These are phyloP conservation scores for Lagodon rhomboides DNA, from an alignment of 2,797 vertebrate genomes.

Conservation along the genomic window DNA sequence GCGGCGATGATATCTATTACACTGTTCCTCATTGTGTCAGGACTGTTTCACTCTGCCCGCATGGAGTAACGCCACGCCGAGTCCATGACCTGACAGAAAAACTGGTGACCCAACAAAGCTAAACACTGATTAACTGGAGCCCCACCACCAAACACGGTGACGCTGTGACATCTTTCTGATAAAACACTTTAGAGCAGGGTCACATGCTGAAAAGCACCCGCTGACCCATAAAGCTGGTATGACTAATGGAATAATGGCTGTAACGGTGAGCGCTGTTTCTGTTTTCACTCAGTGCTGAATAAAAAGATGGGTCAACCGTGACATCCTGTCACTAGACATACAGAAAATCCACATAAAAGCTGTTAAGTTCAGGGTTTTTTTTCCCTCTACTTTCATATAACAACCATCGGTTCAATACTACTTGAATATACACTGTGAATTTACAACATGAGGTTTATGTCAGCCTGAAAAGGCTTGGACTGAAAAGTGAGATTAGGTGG, in stretches of 20 bases:
- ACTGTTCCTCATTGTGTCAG: not conserved
- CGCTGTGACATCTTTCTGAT: slow-evolving; percentile 39
- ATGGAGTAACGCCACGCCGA: not conserved
- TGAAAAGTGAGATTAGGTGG: slow-evolving; percentile 26
- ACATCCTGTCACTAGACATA: not conserved
- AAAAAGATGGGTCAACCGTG: slow-evolving; percentile 8
- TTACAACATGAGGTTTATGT: slow-evolving; percentile 41
- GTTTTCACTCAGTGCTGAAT: slow-evolving; percentile 19
- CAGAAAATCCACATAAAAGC: slow-evolving; percentile 10
- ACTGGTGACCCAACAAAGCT: slow-evolving; percentile 26
- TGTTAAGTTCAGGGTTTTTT: slow-evolving; percentile 6
- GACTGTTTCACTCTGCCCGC: not conserved
- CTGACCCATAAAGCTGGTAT: slow-evolving; percentile 41
- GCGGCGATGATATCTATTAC: slow-evolving; percentile 18
- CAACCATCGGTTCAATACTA: slow-evolving; percentile 28
- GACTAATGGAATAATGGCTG: slow-evolving; percentile 43
- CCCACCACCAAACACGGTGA: not conserved
- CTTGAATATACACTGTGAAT: slow-evolving; percentile 53
- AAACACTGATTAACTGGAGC: slow-evolving; percentile 33
- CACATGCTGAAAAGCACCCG: slow-evolving; percentile 24
- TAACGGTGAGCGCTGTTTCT: slow-evolving; percentile 3
- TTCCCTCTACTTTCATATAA: not conserved
- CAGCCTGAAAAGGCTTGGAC: not conserved
- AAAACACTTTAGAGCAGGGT: slow-evolving; percentile 26
- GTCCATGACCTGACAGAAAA: slow-evolving; percentile 17